Evolutionary conservation across 2,888 invertebrate genomes (phyloP).

Genomic region (Laothoe populi): DNA sequence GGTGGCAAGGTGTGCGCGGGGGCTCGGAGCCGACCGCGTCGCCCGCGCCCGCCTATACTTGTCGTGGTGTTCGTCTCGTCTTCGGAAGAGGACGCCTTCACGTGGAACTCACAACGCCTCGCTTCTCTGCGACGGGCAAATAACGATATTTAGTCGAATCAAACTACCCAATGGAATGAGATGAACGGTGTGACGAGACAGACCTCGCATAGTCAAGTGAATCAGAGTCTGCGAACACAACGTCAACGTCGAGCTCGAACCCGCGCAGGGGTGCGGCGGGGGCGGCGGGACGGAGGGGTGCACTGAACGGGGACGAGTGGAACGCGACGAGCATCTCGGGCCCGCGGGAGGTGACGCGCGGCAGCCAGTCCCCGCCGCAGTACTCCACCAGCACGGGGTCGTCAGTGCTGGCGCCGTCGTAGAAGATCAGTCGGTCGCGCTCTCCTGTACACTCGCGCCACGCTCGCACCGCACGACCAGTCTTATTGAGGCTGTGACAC

Average conservation of each 20-base stretch:
- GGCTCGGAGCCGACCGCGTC: conserved; percentile 90
- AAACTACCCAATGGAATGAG: neutral
- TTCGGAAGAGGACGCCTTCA: conserved; percentile 89
- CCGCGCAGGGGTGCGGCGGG: conserved; percentile 90
- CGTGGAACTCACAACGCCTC: conserved; percentile 89
- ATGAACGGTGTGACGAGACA: neutral
- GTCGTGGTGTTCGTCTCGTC: conserved; percentile 73
- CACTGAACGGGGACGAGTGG: conserved; percentile 93
- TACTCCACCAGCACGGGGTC: conserved; percentile 94
- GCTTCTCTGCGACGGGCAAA: conserved; percentile 68
- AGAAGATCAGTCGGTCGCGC: conserved; percentile 93
- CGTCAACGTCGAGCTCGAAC: conserved; percentile 93
- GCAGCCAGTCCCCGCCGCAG: conserved; percentile 95
- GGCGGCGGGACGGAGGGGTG: conserved; percentile 87
- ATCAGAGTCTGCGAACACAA: conserved; percentile 94
- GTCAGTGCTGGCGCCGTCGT: conserved; percentile 92
- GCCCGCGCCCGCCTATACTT: conserved; percentile 86
- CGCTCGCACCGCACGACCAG: conserved; percentile 89
- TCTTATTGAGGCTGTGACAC: conserved; percentile 87
- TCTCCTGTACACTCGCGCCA: conserved; percentile 94
- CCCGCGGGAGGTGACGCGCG: conserved; percentile 88
- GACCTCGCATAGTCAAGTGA: conserved; percentile 91
- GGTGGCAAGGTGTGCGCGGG: conserved; percentile 94
- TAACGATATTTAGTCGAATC: neutral
- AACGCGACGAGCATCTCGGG: conserved; percentile 95